Percentiles rank a stretch among this genome's conserved stretches.
Evolutionary conservation across 1,140 invertebrate species (phyloP).

Genomic region (Conopomorpha cramerella): DNA sequence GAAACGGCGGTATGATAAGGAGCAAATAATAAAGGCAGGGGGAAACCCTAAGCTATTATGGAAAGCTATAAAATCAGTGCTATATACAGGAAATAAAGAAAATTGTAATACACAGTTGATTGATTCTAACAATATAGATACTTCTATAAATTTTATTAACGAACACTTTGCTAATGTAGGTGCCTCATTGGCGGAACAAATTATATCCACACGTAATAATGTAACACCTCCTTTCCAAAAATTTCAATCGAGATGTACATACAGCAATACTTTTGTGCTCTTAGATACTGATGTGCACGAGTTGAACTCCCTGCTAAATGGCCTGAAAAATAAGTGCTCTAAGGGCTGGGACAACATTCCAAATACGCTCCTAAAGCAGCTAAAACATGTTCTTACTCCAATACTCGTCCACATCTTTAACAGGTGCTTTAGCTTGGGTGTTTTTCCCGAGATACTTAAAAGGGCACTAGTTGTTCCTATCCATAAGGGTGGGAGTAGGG

Average conservation of each 20-base stretch:
- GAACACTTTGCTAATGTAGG: too few relatives aligned
- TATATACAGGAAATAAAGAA: neutral
- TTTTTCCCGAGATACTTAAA: constrained; percentile 19
- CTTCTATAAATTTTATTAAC: too few relatives aligned
- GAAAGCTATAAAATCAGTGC: neutral
- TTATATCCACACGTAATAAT: too few relatives aligned
- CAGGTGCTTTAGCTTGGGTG: neutral
- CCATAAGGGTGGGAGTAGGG: neutral
- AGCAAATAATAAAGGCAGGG: neutral
- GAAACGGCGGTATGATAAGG: neutral
- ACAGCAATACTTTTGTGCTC: too few relatives aligned
- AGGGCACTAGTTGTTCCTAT: constrained; percentile 6
- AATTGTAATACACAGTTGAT: too few relatives aligned
- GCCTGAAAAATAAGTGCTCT: too few relatives aligned
- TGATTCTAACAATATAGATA: too few relatives aligned
- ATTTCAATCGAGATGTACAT: too few relatives aligned
- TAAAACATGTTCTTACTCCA: neutral
- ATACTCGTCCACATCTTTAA: neutral
- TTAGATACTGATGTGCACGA: too few relatives aligned
- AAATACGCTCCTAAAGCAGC: neutral
- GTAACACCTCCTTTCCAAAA: too few relatives aligned
- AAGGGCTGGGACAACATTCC: neutral
- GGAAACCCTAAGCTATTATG: neutral
- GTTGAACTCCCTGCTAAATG: too few relatives aligned
- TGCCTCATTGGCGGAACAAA: too few relatives aligned